These are phyloP conservation scores for Netelia fuscicornis DNA, from an alignment of 2,888 invertebrate species.

Conservation along the genomic window DNA sequence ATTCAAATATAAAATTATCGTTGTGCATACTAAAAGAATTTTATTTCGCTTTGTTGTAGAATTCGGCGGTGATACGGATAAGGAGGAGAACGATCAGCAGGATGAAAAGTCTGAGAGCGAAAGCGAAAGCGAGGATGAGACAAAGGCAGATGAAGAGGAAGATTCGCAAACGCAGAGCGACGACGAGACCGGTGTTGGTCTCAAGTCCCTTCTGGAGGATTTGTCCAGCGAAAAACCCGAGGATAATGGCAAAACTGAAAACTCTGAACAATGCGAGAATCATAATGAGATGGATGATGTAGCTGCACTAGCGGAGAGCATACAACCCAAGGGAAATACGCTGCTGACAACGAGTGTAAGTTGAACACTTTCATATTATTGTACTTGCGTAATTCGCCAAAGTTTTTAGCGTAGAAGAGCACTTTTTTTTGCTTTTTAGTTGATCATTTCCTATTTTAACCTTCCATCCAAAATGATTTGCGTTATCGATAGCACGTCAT, in stretches of 20 bases:
- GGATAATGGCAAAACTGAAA: conserved; percentile 70
- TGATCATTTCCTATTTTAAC: conserved; percentile 45
- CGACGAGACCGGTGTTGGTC: conserved; percentile 85
- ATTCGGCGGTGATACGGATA: conserved; percentile 76
- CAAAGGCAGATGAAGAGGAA: conserved; percentile 75
- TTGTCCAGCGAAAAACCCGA: conserved; percentile 81
- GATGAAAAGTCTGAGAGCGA: conserved; percentile 80
- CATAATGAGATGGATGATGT: conserved; percentile 95
- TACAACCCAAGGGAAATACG: conserved; percentile 99
- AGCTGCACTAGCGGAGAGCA: conserved; percentile 96
- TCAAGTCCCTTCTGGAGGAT: conserved; percentile 87
- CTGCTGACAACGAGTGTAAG: conserved; percentile 95
- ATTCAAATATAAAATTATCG: background rate
- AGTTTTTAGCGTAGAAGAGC: too few species aligned
- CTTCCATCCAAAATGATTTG: conserved; percentile 81
- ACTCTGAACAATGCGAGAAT: conserved; percentile 86
- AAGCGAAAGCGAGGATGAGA: conserved; percentile 82
- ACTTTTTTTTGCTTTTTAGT: background rate
- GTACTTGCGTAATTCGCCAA: background rate
- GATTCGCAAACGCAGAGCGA: conserved; percentile 82
- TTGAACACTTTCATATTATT: conserved; percentile 63
- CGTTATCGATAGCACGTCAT: conserved; percentile 72
- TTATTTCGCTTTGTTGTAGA: conserved; percentile 51
- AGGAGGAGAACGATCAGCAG: conserved; percentile 80
- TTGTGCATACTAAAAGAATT: background rate